These are phyloP conservation scores for Penaeus indicus DNA, from an alignment of 1,140 invertebrate genomes.

Conservation along the genomic window DNA sequence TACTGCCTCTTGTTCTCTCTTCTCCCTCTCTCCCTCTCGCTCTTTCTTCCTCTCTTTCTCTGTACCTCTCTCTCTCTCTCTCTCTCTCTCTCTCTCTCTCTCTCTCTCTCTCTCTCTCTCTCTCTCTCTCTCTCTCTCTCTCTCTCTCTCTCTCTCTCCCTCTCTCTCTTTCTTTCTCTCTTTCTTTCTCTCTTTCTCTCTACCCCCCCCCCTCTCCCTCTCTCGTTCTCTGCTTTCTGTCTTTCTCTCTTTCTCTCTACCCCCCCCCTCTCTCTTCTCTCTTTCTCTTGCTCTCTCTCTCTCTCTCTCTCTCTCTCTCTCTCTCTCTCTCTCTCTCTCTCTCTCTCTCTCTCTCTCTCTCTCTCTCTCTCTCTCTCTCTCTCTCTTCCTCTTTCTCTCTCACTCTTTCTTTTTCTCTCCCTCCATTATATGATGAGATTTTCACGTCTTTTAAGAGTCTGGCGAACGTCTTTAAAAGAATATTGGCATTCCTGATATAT, in stretches of 20 bases:
- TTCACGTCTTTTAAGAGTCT: too few relatives aligned
- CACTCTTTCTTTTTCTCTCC: too few relatives aligned
- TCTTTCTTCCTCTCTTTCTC: not conserved
- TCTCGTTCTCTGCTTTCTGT: not conserved
- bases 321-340: not conserved
- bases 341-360: not conserved
- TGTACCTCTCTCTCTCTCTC: too few relatives aligned
- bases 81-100: too few relatives aligned
- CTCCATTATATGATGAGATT: too few relatives aligned
- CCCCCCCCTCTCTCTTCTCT: not conserved
- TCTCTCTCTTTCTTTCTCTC: not conserved
- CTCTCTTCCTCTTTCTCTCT: not conserved
- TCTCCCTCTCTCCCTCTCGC: not conserved
- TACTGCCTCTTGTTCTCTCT: conserved; percentile 5
- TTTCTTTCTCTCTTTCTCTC: not conserved
- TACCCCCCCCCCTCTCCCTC: not conserved
- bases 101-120: too few relatives aligned
- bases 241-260: not conserved
- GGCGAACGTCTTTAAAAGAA: too few relatives aligned
- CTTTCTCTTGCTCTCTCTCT: not conserved
- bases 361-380: not conserved
- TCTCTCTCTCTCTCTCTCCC: too few relatives aligned
- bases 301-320: not conserved
- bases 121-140: too few relatives aligned
- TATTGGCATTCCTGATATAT: too few relatives aligned